Evolutionary conservation across 2,888 invertebrate genomes (phyloP).

Genomic region (Pardosa pseudoannulata): DNA sequence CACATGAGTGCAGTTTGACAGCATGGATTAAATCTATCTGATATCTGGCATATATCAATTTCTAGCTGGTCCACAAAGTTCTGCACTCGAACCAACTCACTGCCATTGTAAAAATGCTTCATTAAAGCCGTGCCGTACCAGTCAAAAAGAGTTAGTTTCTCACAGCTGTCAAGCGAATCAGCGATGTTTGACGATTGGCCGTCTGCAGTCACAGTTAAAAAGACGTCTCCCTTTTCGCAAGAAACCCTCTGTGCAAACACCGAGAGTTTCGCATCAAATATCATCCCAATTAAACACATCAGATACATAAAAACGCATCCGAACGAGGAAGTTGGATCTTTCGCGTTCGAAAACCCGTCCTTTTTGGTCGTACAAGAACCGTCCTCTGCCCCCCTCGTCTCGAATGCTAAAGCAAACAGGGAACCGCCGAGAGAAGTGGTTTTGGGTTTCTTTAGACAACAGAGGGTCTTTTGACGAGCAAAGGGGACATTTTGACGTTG

Average conservation of each 20-base stretch:
- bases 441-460: slow-evolving; percentile 2
- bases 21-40: no score
- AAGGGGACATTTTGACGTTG: not conserved
- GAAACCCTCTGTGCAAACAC: not conserved
- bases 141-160: not conserved
- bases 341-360: not conserved
- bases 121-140: no score
- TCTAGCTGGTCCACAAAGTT: no score
- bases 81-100: no score
- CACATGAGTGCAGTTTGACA: no score
- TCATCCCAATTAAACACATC: slow-evolving; percentile 6
- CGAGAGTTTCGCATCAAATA: slow-evolving; percentile 1
- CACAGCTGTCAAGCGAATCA: not conserved
- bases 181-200: slow-evolving; percentile 4
- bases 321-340: no score
- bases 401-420: slow-evolving; percentile 5
- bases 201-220: no score
- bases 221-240: not conserved
- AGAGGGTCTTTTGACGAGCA: not conserved
- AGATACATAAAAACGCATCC: not conserved
- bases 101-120: no score
- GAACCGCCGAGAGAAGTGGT: not conserved
- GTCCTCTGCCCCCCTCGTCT: not conserved
- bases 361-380: not conserved
- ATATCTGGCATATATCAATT: no score